A percentile compares a stretch with the other conserved stretches of the same genome.
phyloP scores from a whole-genome alignment of 2,888 invertebrate genomes.

The Pristionchus mayeri region DNA sequence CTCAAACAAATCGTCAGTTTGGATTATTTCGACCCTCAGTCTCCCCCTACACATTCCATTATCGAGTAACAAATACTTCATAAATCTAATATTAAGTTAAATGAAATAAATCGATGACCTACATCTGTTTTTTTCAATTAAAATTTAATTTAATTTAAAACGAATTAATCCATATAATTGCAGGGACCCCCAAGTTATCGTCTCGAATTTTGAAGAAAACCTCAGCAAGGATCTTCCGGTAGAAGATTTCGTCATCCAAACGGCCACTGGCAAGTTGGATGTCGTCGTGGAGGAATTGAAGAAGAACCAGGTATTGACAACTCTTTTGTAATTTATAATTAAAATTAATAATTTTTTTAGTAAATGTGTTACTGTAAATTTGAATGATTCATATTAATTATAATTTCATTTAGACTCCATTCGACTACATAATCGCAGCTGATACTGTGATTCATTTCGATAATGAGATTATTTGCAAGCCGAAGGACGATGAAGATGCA shows the following conservation, averaged over 20 bases:
- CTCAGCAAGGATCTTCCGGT: constrained; percentile 84
- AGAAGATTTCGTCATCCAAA: constrained; percentile 87
- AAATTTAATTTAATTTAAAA: too few relatives aligned
- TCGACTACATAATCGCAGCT: constrained; percentile 90
- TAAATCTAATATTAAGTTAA: too few relatives aligned
- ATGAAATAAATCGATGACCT: too few relatives aligned
- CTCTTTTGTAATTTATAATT: too few relatives aligned
- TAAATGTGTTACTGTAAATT: too few relatives aligned
- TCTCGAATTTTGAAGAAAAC: constrained; percentile 91
- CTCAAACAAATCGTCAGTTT: constrained; percentile 40
- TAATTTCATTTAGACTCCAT: constrained; percentile 78
- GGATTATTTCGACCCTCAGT: too few relatives aligned
- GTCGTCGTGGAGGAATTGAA: constrained; percentile 82
- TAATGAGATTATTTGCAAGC: constrained; percentile 90
- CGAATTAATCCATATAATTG: too few relatives aligned
- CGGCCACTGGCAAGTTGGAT: constrained; percentile 87
- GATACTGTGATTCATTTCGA: constrained; percentile 92
- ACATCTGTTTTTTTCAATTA: too few relatives aligned
- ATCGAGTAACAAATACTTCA: too few relatives aligned
- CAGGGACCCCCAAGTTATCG: constrained; percentile 87
- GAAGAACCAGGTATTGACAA: constrained; percentile 58
- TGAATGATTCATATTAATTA: too few relatives aligned
- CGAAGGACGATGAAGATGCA: constrained; percentile 85
- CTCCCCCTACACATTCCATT: too few relatives aligned
- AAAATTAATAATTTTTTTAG: too few relatives aligned